A percentile compares a stretch with the other conserved stretches of the same genome.
phyloP scores from a whole-genome alignment of 1,140 invertebrate genomes.

The Drosophila micromelanica region DNA sequence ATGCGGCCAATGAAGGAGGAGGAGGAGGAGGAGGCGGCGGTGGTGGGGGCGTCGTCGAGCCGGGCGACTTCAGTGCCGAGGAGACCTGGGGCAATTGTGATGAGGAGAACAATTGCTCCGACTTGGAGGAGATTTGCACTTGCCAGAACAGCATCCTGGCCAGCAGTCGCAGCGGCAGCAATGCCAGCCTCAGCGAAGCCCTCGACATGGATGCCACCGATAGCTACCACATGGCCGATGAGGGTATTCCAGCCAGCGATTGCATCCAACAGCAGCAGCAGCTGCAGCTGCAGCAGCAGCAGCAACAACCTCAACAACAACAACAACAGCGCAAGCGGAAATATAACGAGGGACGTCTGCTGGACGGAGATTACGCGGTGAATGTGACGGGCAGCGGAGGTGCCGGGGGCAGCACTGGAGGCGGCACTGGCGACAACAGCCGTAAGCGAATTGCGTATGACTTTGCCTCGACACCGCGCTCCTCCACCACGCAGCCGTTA shows the following conservation, averaged over 20 bases:
- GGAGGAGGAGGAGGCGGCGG: background rate
- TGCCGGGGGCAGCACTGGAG: conserved; percentile 12
- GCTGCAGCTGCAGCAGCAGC: conserved; percentile 35
- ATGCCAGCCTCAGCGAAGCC: conserved; percentile 67
- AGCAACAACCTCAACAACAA: conserved; percentile 42
- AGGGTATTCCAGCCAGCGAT: background rate
- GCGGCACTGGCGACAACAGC: conserved; percentile 52
- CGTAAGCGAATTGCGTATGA: conserved; percentile 83
- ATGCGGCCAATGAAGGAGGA: conserved; percentile 33
- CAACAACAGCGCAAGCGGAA: conserved; percentile 73
- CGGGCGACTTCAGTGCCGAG: conserved; percentile 66
- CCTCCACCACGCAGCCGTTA: conserved; percentile 33
- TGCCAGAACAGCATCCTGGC: conserved; percentile 67
- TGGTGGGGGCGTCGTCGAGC: conserved; percentile 39
- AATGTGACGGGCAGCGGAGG: conserved; percentile 43
- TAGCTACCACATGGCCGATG: conserved; percentile 45
- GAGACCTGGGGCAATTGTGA: conserved; percentile 84
- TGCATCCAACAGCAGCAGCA: conserved; percentile 23
- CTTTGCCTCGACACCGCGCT: conserved; percentile 74
- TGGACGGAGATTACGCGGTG: conserved; percentile 63
- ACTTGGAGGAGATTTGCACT: conserved; percentile 82
- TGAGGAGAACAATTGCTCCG: conserved; percentile 80
- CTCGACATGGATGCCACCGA: conserved; percentile 61
- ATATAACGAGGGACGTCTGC: conserved; percentile 74
- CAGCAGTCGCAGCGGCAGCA: conserved; percentile 71